Evolutionary conservation across 1,140 invertebrate genomes (phyloP).

Genomic region (Cyclargus thomasi): DNA sequence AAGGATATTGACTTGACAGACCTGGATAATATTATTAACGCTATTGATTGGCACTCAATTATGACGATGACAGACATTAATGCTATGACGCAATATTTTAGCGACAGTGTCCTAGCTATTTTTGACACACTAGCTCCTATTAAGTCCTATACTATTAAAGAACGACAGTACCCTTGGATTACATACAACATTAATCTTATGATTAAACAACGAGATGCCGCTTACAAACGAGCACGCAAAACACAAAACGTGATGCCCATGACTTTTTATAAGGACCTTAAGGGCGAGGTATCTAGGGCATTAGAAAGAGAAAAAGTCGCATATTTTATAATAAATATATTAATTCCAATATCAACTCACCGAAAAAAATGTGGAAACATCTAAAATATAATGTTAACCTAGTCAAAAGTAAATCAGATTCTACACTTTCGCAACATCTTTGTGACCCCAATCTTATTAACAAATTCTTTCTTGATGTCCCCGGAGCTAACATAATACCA

Average conservation of each 20-base stretch:
- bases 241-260: background rate
- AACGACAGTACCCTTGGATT: too few species aligned
- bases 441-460: background rate
- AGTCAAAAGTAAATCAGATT: background rate
- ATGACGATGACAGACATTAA: too few species aligned
- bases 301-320: background rate
- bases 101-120: too few species aligned
- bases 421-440: background rate
- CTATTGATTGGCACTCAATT: too few species aligned
- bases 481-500: background rate
- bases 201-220: too few species aligned
- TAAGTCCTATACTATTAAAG: too few species aligned
- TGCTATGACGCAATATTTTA: too few species aligned
- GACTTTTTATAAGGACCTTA: background rate
- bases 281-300: background rate
- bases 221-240: background rate
- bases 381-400: background rate
- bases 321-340: background rate
- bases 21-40: too few species aligned
- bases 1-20: too few species aligned
- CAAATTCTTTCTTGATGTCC: background rate
- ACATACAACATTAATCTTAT: too few species aligned
- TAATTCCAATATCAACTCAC: background rate
- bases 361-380: background rate
- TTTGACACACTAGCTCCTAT: too few species aligned